phyloP scores from a whole-genome alignment of 1,140 invertebrate species.

The Eueides isabella region DNA sequence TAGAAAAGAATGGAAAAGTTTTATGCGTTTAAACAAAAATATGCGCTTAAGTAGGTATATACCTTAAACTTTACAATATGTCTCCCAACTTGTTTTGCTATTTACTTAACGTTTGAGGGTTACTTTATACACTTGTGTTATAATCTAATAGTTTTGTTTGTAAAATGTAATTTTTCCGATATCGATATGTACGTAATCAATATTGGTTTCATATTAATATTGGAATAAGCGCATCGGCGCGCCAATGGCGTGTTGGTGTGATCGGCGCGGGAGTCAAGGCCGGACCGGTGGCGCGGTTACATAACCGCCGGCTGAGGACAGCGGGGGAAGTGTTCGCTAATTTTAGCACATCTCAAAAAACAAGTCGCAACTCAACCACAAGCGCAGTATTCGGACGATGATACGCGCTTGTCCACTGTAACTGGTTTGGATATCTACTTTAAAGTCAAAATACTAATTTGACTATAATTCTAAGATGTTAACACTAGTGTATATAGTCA shows the following conservation, averaged over 20 bases:
- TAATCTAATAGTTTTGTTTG: background rate
- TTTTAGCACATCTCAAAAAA: constrained; percentile 70
- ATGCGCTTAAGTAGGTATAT: background rate
- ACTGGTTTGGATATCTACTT: constrained; percentile 24
- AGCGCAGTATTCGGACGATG: constrained; percentile 23
- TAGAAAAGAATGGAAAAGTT: constrained; percentile 9
- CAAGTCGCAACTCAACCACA: constrained; percentile 47
- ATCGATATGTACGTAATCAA: background rate
- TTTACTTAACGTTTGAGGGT: background rate
- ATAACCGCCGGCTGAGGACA: constrained; percentile 61
- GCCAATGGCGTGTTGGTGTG: constrained; percentile 55
- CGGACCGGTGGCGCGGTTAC: constrained; percentile 70
- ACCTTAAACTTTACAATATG: background rate
- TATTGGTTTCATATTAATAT: constrained; percentile 28
- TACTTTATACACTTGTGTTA: no score
- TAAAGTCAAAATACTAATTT: background rate
- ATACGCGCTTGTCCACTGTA: constrained; percentile 12
- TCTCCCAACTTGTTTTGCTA: background rate
- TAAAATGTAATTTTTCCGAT: background rate
- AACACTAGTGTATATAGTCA: background rate
- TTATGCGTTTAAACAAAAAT: background rate
- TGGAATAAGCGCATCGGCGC: constrained; percentile 49
- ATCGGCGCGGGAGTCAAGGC: constrained; percentile 80
- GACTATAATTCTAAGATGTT: background rate
- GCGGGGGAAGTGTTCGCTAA: constrained; percentile 69